phyloP scores from a whole-genome alignment of 1,140 invertebrate species.

The Hyposmocoma kahamanoa region DNA sequence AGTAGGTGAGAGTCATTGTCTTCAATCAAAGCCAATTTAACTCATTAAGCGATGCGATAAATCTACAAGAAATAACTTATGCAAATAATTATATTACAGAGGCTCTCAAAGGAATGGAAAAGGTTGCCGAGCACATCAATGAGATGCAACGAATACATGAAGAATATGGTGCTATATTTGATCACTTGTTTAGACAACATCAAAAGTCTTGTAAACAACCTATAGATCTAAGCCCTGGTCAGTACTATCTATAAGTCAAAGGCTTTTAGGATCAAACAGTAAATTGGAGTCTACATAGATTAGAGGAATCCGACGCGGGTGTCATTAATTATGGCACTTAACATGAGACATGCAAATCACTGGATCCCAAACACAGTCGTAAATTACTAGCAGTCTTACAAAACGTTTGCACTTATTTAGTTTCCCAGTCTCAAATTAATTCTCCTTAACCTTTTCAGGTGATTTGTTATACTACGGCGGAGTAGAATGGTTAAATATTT shows the following conservation, averaged over 20 bases:
- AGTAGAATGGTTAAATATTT: slow-evolving; percentile 98
- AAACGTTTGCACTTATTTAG: too few species aligned
- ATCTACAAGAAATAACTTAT: background rate
- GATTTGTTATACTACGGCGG: slow-evolving; percentile 97
- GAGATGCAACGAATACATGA: slow-evolving; percentile 99
- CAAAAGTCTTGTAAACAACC: slow-evolving; percentile 95
- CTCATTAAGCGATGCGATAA: background rate
- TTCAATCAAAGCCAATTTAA: background rate
- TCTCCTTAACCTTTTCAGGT: slow-evolving; percentile 76
- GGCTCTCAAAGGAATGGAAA: slow-evolving; percentile 96
- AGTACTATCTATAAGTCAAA: slow-evolving; percentile 11
- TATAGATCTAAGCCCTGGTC: slow-evolving; percentile 94
- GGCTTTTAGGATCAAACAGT: too few species aligned
- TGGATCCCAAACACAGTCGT: too few species aligned
- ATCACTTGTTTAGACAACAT: slow-evolving; percentile 95
- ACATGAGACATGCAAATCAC: too few species aligned
- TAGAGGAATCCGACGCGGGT: too few species aligned
- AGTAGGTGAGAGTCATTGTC: slow-evolving; percentile 76
- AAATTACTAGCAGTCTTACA: too few species aligned
- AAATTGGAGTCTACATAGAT: too few species aligned
- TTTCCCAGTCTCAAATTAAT: too few species aligned
- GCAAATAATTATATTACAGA: slow-evolving; percentile 82
- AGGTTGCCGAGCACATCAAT: slow-evolving; percentile 99
- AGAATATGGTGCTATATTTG: slow-evolving; percentile 98
- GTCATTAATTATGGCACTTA: too few species aligned